Evolutionary conservation across 2,797 vertebrate species (phyloP), one percentile per base, ranked within the genome.

Genomic region (Sebastes elongatus): DNA sequence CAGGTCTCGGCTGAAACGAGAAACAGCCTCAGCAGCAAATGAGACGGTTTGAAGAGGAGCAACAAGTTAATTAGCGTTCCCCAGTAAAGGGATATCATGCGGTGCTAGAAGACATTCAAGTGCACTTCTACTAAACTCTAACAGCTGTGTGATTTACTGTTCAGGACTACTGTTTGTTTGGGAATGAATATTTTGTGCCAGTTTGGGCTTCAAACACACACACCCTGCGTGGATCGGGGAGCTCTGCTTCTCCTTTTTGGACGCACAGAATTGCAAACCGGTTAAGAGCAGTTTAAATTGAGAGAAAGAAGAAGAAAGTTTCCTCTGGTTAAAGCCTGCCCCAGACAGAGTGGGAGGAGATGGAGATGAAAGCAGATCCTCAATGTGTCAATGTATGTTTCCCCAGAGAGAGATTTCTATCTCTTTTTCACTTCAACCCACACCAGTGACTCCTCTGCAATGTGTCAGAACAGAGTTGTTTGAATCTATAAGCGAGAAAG

Each of bases 281-380:
- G 80, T 84, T 68, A 74, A 46, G 20, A 76, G 63, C 69, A 16
- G 71, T 64, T 74, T 70, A 56, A 62, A 33, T 76, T 35, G 59
- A 81, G 59, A 46, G 67, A 84, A 81, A 89, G 46, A 81, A 89
- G 38, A 81, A 49, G 42, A 87, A 89, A 84, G 70, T 70, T 87
- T 88, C 42, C 64, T 89, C 73, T 70, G 61, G 76, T 88, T 74
- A 71, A 76, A 90, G 66, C 75, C 77, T 56, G 63, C 64, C 46
- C 38, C 74, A 88, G 86, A 85, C 74, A 35, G 82, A 84, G 88
- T 85, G 88, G 91, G 92, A 93, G 88, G 86, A 86, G 88, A 89
- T 87, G 80, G 55, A 87, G 79, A 89, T 83, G 82, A 89, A 91
- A 92, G 82, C 62, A 83, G 84, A 90, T 76, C 80, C 84, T 71